Evolutionary conservation across 2,113 vertebrate genomes (phyloP).

Genomic region (Petrocephalus microphthalmus): DNA sequence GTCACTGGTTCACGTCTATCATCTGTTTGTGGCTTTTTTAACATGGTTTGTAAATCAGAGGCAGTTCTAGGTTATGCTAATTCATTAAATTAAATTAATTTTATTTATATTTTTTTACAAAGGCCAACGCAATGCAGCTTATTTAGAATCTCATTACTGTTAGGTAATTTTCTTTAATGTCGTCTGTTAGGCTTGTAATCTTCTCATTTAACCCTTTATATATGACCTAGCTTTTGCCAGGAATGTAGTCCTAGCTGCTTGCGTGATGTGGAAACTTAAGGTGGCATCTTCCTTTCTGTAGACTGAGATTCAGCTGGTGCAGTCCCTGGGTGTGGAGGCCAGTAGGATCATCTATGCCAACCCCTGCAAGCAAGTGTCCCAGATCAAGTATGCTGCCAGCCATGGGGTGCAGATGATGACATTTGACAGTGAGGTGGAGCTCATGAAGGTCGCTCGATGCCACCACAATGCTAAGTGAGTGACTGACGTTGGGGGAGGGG

Average conservation of each 20-base stretch:
- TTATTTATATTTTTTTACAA: background rate
- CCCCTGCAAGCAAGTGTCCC: conserved; percentile 95
- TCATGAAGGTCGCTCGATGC: conserved; percentile 87
- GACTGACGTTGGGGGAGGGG: too few species aligned
- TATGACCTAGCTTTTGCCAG: background rate
- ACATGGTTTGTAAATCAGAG: too few species aligned
- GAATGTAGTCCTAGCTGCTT: background rate
- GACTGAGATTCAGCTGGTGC: conserved; percentile 90
- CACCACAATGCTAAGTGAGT: conserved; percentile 93
- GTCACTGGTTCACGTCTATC: background rate
- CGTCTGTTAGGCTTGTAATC: background rate
- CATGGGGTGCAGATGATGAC: conserved; percentile 97
- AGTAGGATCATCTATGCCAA: conserved; percentile 94
- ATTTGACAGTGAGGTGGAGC: conserved; percentile 92
- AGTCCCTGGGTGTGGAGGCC: conserved; percentile 81
- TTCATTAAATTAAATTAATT: too few species aligned
- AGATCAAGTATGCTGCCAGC: conserved; percentile 90
- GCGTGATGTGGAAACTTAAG: background rate
- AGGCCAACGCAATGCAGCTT: background rate
- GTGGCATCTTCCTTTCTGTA: conserved; percentile 38
- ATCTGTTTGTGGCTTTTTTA: background rate
- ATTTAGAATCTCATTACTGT: background rate
- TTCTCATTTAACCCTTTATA: background rate
- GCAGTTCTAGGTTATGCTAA: too few species aligned
- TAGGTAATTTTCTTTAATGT: background rate